Evolutionary conservation across 2,113 vertebrate species (phyloP).

Genomic region (Maccullochella peelii): DNA sequence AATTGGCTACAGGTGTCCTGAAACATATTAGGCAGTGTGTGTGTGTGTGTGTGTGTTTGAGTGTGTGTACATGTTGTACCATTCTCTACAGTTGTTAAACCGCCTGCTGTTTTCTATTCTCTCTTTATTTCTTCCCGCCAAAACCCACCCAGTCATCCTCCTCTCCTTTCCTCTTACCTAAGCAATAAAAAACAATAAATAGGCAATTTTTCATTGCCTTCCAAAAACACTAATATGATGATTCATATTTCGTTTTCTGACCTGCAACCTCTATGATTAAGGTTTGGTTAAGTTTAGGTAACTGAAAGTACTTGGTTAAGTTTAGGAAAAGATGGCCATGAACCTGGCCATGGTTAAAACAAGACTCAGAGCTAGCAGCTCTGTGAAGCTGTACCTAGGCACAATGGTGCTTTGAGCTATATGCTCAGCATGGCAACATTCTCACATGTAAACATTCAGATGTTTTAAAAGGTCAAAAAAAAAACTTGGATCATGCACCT

Average conservation of each 20-base stretch:
- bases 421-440: neutral
- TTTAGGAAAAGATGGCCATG: neutral
- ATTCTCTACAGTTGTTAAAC: neutral
- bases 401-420: neutral
- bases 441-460: neutral
- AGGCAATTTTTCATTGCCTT: neutral
- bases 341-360: neutral
- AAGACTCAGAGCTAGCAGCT: neutral
- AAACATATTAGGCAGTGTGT: constrained; percentile 11
- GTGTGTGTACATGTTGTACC: neutral
- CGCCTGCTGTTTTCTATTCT: constrained; percentile 28
- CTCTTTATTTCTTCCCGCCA: neutral
- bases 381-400: neutral
- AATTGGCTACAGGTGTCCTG: constrained; percentile 23
- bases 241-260: neutral
- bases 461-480: neutral
- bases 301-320: neutral
- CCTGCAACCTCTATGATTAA: neutral
- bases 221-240: neutral
- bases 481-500: too few relatives aligned
- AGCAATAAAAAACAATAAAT: neutral
- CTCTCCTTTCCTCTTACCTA: neutral
- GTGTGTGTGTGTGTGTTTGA: neutral
- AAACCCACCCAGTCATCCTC: neutral
- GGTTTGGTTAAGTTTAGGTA: neutral